A percentile compares a stretch with the other conserved stretches of the same genome.
Evolutionary conservation across 92 coral and sea anemone species (phyloP).

Genomic region (Porites cylindrica): DNA sequence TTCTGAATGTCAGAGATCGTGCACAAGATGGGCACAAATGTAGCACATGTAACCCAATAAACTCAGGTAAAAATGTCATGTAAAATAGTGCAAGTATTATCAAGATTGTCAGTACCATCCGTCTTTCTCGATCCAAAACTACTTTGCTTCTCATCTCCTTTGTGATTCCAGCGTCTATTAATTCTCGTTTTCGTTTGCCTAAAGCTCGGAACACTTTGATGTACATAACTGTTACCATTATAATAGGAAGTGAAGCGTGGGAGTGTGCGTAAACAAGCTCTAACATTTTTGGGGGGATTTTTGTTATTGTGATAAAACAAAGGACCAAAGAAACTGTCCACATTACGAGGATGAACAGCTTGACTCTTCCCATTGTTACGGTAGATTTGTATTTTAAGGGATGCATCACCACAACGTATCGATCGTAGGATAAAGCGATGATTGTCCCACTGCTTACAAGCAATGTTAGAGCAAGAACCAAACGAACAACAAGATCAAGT

Average conservation of each 20-base stretch:
- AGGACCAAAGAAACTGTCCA: slow-evolving; percentile 47
- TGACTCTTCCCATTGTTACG: slow-evolving; percentile 44
- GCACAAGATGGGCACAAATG: slow-evolving; percentile 9
- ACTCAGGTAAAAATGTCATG: slow-evolving; percentile 49
- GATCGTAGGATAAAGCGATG: slow-evolving; percentile 60
- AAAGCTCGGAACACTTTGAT: slow-evolving; percentile 43
- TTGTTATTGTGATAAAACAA: slow-evolving; percentile 47
- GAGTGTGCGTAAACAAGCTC: slow-evolving; percentile 49
- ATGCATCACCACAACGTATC: slow-evolving; percentile 54
- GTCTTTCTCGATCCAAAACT: slow-evolving; percentile 37
- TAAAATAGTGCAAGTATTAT: slow-evolving; percentile 51
- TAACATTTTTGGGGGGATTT: slow-evolving; percentile 36
- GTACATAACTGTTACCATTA: slow-evolving; percentile 61
- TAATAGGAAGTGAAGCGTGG: slow-evolving; percentile 52
- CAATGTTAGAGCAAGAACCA: slow-evolving; percentile 41
- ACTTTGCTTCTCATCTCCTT: neutral
- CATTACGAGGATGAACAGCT: slow-evolving; percentile 24
- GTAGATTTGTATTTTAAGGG: slow-evolving; percentile 43
- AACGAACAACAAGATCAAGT: neutral
- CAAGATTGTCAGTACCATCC: slow-evolving; percentile 45
- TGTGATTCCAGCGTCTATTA: slow-evolving; percentile 13
- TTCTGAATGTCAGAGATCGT: slow-evolving; percentile 6
- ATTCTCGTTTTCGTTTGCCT: slow-evolving; percentile 25
- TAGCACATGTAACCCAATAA: slow-evolving; percentile 45
- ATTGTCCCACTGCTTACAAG: slow-evolving; percentile 55